phyloP scores from a whole-genome alignment of 2,797 vertebrate genomes.

The Neoniphon sammara region DNA sequence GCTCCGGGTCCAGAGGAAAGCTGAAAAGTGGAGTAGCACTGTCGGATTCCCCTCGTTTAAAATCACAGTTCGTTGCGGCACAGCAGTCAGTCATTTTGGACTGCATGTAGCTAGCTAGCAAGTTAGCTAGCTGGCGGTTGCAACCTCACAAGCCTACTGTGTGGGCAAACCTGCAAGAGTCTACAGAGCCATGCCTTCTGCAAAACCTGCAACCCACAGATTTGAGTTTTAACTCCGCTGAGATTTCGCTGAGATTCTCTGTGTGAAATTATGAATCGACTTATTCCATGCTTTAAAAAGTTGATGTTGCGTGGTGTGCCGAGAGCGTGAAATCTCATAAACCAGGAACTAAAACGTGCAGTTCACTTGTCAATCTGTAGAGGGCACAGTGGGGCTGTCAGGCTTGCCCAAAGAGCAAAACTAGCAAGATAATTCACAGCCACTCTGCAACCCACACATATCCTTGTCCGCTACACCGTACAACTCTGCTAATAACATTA shows the following conservation, averaged over 20 bases:
- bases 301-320: conserved; percentile 73
- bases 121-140: conserved; percentile 77
- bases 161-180: conserved; percentile 64
- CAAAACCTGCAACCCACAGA: conserved; percentile 40
- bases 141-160: conserved; percentile 68
- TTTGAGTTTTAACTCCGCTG: neutral
- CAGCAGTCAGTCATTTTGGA: conserved; percentile 90
- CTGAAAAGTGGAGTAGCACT: conserved; percentile 80
- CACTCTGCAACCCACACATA: no score
- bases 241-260: conserved; percentile 26
- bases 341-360: conserved; percentile 76
- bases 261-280: conserved; percentile 48
- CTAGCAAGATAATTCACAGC: conserved; percentile 31
- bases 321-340: conserved; percentile 77
- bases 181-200: conserved; percentile 69
- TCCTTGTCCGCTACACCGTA: no score
- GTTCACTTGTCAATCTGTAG: conserved; percentile 53
- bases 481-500: no score
- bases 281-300: conserved; percentile 77
- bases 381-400: conserved; percentile 45
- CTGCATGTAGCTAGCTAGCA: conserved; percentile 76
- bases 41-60: conserved; percentile 76
- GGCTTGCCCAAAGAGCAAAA: conserved; percentile 14
- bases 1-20: conserved; percentile 84
- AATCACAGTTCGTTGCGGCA: conserved; percentile 86